Conservation (phyloP, 2,797 vertebrate species). For the Pteropus rufus region DNA sequence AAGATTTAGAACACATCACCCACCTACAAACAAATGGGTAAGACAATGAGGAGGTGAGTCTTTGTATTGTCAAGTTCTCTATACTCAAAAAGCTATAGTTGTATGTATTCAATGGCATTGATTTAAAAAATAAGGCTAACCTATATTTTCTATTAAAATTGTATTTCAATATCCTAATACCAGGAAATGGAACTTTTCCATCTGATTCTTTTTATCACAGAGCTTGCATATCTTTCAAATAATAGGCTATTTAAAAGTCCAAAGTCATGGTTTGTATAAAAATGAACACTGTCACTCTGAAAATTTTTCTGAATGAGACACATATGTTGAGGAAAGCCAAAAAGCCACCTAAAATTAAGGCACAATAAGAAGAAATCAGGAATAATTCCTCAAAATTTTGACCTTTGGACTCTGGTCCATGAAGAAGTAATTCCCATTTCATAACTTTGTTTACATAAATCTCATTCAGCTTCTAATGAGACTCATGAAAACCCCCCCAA, state of each 20-base stretch:
- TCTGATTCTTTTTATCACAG: not conserved
- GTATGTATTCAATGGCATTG: not conserved
- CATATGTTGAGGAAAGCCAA: not conserved
- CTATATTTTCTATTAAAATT: not conserved
- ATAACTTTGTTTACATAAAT: conserved; percentile 16
- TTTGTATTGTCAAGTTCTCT: not conserved
- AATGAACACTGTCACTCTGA: not conserved
- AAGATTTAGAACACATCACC: not conserved
- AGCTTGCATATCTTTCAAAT: not conserved
- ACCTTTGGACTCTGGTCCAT: not conserved
- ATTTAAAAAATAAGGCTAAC: not conserved
- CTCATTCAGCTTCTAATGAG: conserved; percentile 21
- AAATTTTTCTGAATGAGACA: conserved; percentile 18
- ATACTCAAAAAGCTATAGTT: not conserved
- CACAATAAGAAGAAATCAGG: conserved; percentile 4
- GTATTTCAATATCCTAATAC: not conserved
- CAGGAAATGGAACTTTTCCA: not conserved
- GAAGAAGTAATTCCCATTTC: not conserved
- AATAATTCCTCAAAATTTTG: conserved; percentile 4
- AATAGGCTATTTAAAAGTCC: not conserved
- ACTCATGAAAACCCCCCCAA: conserved; percentile 13
- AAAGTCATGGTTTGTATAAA: not conserved
- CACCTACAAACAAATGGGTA: not conserved
- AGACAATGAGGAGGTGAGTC: not conserved
- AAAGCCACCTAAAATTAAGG: conserved; percentile 25